These are phyloP conservation scores for Dromaius novaehollandiae DNA, from an alignment of 2,113 vertebrate species.

Conservation along the genomic window DNA sequence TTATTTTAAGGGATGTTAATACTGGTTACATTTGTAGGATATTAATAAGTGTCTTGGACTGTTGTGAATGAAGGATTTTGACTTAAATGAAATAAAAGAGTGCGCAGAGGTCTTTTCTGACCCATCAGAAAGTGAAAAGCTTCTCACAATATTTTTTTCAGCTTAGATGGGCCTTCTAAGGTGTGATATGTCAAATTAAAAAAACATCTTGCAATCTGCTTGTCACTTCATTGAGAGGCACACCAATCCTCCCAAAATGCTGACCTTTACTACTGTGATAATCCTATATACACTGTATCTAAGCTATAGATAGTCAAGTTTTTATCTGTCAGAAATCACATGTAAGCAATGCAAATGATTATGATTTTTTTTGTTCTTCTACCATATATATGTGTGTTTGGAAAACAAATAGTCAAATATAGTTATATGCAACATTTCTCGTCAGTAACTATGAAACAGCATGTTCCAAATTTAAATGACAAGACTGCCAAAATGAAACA, in stretches of 20 bases:
- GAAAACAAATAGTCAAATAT: background rate
- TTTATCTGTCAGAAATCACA: background rate
- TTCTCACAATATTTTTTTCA: background rate
- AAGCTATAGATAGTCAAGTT: background rate
- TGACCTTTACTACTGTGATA: background rate
- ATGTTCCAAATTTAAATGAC: slow-evolving; percentile 22
- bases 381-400: background rate
- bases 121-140: background rate
- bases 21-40: background rate
- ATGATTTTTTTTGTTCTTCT: background rate
- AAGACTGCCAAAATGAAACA: slow-evolving; percentile 12
- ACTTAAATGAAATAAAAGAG: background rate
- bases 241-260: background rate
- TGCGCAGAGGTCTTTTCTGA: background rate
- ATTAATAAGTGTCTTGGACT: background rate
- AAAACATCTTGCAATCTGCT: background rate
- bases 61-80: background rate
- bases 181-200: background rate
- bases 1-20: background rate
- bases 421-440: background rate
- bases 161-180: background rate
- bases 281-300: background rate
- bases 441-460: background rate
- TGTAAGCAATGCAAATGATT: background rate
- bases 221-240: background rate